phyloP scores from a whole-genome alignment of 2,113 vertebrate genomes.

The Piprites chloris region DNA sequence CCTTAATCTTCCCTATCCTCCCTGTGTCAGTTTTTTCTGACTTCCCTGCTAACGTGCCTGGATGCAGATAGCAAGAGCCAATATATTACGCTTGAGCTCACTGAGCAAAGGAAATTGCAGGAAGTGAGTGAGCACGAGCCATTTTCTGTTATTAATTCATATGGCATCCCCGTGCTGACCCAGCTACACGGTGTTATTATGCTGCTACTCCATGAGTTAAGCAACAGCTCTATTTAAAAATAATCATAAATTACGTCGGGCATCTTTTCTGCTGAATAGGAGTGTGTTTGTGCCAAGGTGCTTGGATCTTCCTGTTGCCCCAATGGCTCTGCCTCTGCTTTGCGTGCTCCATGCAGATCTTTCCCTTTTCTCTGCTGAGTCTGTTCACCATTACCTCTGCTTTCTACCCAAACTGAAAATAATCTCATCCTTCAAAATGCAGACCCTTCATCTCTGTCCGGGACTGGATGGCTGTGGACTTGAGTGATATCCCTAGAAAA shows the following conservation, averaged over 20 bases:
- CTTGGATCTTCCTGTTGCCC: background rate
- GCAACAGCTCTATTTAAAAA: constrained; percentile 48
- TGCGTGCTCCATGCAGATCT: accelerated
- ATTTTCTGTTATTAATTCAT: constrained; percentile 49
- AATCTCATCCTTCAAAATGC: background rate
- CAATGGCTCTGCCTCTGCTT: background rate
- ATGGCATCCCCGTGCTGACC: constrained; percentile 28
- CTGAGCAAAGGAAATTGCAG: constrained; percentile 42
- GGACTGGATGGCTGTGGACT: no score
- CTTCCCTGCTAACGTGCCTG: background rate
- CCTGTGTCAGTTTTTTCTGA: background rate
- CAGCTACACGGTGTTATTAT: background rate
- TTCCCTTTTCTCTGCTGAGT: background rate
- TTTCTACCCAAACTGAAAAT: background rate
- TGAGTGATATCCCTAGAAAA: background rate
- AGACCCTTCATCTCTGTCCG: accelerated
- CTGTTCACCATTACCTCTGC: background rate
- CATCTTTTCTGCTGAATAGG: constrained; percentile 33
- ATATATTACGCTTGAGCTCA: background rate
- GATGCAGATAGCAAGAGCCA: background rate
- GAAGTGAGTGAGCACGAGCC: constrained; percentile 42
- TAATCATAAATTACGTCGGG: background rate
- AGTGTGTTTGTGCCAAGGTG: background rate
- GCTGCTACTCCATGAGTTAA: background rate
- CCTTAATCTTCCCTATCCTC: background rate